Percentiles rank a stretch among this genome's conserved stretches.
Evolutionary conservation across 35 echinoderm and acorn worm species (phyloP).

Genomic region (Ophiothrix spiculata): DNA sequence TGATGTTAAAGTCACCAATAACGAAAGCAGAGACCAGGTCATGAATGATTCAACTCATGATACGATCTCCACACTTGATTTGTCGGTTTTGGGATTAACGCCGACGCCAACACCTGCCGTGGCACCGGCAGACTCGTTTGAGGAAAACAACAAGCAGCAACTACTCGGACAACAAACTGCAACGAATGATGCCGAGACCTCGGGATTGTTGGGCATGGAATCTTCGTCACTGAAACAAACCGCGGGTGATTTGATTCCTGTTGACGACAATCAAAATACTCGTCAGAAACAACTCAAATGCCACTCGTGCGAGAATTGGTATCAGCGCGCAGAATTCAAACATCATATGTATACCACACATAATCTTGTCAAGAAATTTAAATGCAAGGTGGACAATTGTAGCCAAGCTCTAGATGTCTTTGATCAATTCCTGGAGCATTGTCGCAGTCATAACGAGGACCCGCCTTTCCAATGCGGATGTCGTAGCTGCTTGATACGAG

Average conservation of each 20-base stretch:
- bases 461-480: slow-evolving; percentile 79
- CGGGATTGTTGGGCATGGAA: no score
- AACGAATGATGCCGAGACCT: no score
- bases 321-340: slow-evolving; percentile 32
- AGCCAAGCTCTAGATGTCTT: slow-evolving; percentile 24
- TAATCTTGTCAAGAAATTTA: slow-evolving; percentile 74
- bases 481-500: slow-evolving; percentile 60
- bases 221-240: no score
- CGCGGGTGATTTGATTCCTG: no score
- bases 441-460: slow-evolving; percentile 32
- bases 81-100: slow-evolving; percentile 61
- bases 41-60: background rate
- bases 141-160: no score
- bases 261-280: background rate
- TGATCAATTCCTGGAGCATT: slow-evolving; percentile 59
- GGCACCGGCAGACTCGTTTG: no score
- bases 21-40: background rate
- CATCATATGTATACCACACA: slow-evolving; percentile 76
- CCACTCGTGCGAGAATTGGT: slow-evolving; percentile 72
- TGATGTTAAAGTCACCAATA: no score
- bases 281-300: slow-evolving; percentile 63
- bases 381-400: slow-evolving; percentile 67
- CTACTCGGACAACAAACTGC: no score
- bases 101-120: slow-evolving; percentile 39
- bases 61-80: slow-evolving; percentile 45